Evolutionary conservation across 2,888 invertebrate genomes (phyloP).

Genomic region (Alloplasta piceator): DNA sequence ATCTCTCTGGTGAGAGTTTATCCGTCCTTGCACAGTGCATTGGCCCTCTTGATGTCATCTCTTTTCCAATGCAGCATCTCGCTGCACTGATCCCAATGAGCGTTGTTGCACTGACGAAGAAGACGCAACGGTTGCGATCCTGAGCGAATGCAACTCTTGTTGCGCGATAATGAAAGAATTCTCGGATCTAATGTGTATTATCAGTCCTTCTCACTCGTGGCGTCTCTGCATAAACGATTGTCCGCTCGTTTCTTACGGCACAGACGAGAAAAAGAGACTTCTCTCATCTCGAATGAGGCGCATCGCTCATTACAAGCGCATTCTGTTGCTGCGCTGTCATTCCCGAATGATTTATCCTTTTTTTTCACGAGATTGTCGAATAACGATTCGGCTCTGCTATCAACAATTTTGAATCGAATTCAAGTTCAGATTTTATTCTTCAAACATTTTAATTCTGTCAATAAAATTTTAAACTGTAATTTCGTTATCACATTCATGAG

Average conservation of each 20-base stretch:
- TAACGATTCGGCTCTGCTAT: too few relatives aligned
- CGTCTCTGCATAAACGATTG: not conserved
- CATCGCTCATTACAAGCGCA: not conserved
- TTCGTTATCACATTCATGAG: too few relatives aligned
- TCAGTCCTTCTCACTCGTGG: slow-evolving; percentile 38
- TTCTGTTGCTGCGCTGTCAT: slow-evolving; percentile 29
- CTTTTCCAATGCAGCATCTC: slow-evolving; percentile 12
- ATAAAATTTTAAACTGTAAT: too few relatives aligned
- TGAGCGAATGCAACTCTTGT: slow-evolving; percentile 14
- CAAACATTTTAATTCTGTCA: too few relatives aligned
- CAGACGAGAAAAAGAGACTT: too few relatives aligned
- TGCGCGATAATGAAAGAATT: slow-evolving; percentile 22
- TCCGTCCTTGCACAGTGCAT: slow-evolving; percentile 31
- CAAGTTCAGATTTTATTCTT: too few relatives aligned
- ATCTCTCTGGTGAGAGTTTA: not conserved
- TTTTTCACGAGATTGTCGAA: too few relatives aligned
- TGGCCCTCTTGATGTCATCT: slow-evolving; percentile 31
- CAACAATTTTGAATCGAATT: too few relatives aligned
- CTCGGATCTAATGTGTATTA: slow-evolving; percentile 50
- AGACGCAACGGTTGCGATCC: slow-evolving; percentile 45
- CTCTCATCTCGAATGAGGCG: not conserved
- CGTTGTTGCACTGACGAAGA: slow-evolving; percentile 1
- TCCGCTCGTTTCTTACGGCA: not conserved
- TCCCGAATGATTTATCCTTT: slow-evolving; percentile 27
- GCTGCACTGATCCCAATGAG: slow-evolving; percentile 7